Evolutionary conservation across 2,797 vertebrate genomes (phyloP), one percentile per base, ranked within the genome.

Genomic region (Eremophila alpestris): DNA sequence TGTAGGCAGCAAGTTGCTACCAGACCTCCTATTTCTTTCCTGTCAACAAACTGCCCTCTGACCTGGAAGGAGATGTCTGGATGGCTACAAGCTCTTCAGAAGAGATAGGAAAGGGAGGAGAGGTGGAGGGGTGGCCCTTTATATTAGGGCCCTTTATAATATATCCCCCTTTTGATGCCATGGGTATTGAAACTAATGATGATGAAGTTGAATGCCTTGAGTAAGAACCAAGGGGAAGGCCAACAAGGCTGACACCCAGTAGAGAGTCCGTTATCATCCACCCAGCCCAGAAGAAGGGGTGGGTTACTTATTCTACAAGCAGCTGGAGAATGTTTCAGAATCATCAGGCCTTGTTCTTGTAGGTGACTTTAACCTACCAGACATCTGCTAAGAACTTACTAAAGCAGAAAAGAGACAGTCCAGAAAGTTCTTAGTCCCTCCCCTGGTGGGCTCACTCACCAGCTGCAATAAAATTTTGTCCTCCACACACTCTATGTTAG

Each of bases 21-120:
- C 74, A 89, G 84, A 81, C 68, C 52, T 95, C 34, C 43, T 51
- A 59, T 93, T 90, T 46, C 60, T 83, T 90, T 92, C 2, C 0
- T 88, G 86, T 87, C 74, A 94, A 88, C 19, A 77, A 87, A 88
- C 79, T 89, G 69, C 85, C 81, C 62, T 95, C 87, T 94, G 81
- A 87, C 54, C 71, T 94, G 85, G 69, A 94, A 94, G 62, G 71
- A 60, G 83, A 83, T 59, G 79, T 60, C 26, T 40, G 36, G 58
- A 29, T 59, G 24, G 36, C 34, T 59, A 38, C 56, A 59, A 40
- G 58, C 26, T 40, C 58, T 40, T 40, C 58, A 60, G 58, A 38
- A 40, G 18, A 29, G 26, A 20, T 29, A 59, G 34, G 58, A 60
- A 60, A 29, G 58, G 26, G 12, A 59, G 58, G 27, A 60, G 58